Evolutionary conservation across 2,797 vertebrate species (phyloP).

Genomic region (Epinephelus malabaricus): DNA sequence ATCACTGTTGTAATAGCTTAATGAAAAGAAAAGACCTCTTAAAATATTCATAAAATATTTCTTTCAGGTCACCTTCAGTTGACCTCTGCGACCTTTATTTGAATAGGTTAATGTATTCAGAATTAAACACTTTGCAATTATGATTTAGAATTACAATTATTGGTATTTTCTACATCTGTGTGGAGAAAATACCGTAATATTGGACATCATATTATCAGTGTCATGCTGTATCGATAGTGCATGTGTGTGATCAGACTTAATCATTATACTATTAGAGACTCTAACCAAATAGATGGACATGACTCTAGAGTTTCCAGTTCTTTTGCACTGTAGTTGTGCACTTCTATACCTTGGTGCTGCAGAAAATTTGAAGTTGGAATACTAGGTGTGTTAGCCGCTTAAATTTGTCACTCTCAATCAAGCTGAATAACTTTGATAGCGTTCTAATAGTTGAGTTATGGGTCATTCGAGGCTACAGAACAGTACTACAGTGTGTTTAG

Average conservation of each 20-base stretch:
- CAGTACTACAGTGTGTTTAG: not conserved
- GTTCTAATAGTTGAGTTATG: not conserved
- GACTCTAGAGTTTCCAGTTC: not conserved
- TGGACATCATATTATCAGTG: not conserved
- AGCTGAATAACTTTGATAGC: not conserved
- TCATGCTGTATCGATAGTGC: not conserved
- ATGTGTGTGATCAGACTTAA: not conserved
- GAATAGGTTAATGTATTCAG: too few relatives aligned
- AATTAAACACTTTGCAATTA: too few relatives aligned
- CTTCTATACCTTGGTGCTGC: not conserved
- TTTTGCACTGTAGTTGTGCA: not conserved
- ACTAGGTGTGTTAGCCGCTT: not conserved
- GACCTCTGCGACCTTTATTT: slow-evolving; percentile 27
- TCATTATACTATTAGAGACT: not conserved
- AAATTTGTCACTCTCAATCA: not conserved
- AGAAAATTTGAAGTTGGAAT: not conserved
- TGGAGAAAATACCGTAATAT: not conserved
- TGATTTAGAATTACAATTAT: too few relatives aligned
- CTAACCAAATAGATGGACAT: not conserved
- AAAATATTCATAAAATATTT: not conserved
- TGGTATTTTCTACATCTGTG: too few relatives aligned
- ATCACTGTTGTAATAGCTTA: not conserved
- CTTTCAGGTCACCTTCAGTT: not conserved
- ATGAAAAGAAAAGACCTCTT: not conserved
- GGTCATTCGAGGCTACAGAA: not conserved